Conservation (phyloP, 1,140 invertebrate genomes). For the Heliconius hermathena region DNA sequence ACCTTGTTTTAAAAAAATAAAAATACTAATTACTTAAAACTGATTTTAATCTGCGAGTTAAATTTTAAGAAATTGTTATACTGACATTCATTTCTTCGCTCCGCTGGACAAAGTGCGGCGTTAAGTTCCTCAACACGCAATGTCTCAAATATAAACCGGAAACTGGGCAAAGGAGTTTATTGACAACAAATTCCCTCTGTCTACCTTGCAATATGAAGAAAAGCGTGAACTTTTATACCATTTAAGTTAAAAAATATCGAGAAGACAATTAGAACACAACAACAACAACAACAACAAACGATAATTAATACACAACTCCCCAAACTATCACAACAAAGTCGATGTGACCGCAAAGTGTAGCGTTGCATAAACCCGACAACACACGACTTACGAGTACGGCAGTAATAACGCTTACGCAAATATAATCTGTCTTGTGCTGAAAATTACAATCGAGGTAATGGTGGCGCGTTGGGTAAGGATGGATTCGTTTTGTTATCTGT, state of each 20-base stretch:
- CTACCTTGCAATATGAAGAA: background rate
- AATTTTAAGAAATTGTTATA: no score
- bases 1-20: no score
- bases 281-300: no score
- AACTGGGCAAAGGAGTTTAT: no score
- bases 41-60: no score
- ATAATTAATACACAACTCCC: background rate
- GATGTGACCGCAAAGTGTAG: conserved; percentile 35
- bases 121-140: no score
- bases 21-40: no score
- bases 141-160: no score
- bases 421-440: conserved; percentile 35
- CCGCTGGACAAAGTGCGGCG: no score
- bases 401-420: conserved; percentile 30
- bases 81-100: no score
- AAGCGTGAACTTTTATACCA: no score
- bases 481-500: background rate
- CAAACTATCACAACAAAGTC: conserved; percentile 9
- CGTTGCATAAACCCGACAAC: conserved; percentile 33
- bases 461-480: conserved; percentile 15
- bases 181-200: background rate
- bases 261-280: background rate
- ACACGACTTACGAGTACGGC: conserved; percentile 6
- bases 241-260: no score
- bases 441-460: conserved; percentile 18